Conservation (phyloP, 2,888 invertebrate species). For the Argynnis bischoffii region DNA sequence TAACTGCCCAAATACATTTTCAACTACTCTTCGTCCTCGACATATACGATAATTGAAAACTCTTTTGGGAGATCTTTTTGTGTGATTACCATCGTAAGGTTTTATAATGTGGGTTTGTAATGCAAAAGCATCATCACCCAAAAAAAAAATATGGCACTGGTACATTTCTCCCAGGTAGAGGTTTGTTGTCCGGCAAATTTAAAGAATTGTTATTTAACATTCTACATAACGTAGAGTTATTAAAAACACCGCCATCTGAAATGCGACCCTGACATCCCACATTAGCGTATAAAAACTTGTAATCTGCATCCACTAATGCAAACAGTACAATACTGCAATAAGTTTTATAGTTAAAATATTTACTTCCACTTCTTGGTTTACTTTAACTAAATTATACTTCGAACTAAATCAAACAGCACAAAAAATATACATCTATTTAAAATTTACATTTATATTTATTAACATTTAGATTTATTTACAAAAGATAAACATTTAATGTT, state of each 20-base stretch:
- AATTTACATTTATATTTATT: slow-evolving; percentile 8
- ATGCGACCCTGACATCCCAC: slow-evolving; percentile 33
- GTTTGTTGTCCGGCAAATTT: no score
- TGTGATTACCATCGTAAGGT: no score
- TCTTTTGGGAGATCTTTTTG: no score
- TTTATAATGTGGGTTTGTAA: no score
- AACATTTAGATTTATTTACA: slow-evolving; percentile 7
- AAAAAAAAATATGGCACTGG: no score
- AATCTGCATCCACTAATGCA: slow-evolving; percentile 2
- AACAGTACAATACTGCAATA: neutral
- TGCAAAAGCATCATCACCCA: no score
- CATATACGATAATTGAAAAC: no score
- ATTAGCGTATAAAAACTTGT: neutral
- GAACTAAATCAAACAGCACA: slow-evolving; percentile 5
- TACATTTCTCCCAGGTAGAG: no score
- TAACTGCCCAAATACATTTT: no score
- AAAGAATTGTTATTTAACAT: no score
- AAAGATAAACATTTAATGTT: slow-evolving; percentile 14
- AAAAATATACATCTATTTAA: neutral
- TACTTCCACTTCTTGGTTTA: slow-evolving; percentile 8
- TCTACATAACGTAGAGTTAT: slow-evolving; percentile 35
- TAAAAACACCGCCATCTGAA: slow-evolving; percentile 46
- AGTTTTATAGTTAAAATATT: no score
- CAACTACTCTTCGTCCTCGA: no score
- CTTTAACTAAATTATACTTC: slow-evolving; percentile 9